A percentile compares a stretch with the other conserved stretches of the same genome.
phyloP scores from a whole-genome alignment of 2,888 invertebrate species.

The Drosophila hamatofila region DNA sequence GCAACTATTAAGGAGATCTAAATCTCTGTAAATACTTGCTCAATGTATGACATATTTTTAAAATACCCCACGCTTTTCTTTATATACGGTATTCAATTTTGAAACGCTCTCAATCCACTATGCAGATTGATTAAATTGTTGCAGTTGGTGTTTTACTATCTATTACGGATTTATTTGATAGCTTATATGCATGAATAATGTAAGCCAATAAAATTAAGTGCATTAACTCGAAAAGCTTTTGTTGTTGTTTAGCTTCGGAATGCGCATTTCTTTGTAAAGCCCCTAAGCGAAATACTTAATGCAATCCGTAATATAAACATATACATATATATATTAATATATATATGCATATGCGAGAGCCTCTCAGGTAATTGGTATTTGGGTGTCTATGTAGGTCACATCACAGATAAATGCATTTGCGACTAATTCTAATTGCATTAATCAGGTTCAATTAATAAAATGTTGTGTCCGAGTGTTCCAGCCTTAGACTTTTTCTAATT shows the following conservation, averaged over 20 bases:
- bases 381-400: conserved; percentile 38
- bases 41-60: background rate
- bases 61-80: background rate
- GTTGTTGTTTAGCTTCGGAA: conserved; percentile 15
- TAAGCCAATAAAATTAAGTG: conserved; percentile 69
- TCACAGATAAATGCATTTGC: conserved; percentile 67
- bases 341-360: conserved; percentile 37
- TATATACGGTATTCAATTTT: background rate
- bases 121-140: conserved; percentile 20
- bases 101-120: conserved; percentile 25
- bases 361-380: conserved; percentile 46
- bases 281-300: conserved; percentile 49
- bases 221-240: conserved; percentile 47
- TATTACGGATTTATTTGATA: conserved; percentile 38
- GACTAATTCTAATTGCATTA: conserved; percentile 62
- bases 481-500: conserved; percentile 85
- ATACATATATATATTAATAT: conserved; percentile 3
- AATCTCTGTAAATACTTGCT: background rate
- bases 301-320: conserved; percentile 2
- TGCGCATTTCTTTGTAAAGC: conserved; percentile 34
- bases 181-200: conserved; percentile 64
- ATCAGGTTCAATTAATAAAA: conserved; percentile 30
- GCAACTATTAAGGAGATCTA: background rate
- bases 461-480: background rate
- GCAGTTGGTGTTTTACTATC: conserved; percentile 16